Evolutionary conservation across 2,888 invertebrate genomes (phyloP).

Genomic region (Caenorhabditis sp.): DNA sequence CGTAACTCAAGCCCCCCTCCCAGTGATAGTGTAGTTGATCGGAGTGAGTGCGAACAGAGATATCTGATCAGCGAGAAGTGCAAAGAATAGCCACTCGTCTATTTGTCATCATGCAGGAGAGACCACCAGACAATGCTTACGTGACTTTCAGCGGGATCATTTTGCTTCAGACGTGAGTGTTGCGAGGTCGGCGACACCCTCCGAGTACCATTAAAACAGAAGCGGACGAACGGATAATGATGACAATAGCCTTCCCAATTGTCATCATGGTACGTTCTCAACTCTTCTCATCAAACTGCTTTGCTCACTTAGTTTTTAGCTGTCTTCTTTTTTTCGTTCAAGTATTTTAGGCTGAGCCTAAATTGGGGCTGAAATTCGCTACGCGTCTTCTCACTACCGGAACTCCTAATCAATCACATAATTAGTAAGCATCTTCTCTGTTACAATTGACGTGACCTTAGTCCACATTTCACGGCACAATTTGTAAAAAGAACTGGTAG

Average conservation of each 20-base stretch:
- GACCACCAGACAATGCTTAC: constrained; percentile 34
- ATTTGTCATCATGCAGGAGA: constrained; percentile 52
- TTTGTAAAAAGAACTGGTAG: too few relatives aligned
- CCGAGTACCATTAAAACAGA: constrained; percentile 17
- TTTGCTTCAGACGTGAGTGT: constrained; percentile 11
- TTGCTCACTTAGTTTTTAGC: background rate
- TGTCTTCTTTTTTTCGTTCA: background rate
- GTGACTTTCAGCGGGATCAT: constrained; percentile 26
- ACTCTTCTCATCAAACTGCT: background rate
- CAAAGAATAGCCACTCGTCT: constrained; percentile 24
- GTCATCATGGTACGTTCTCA: constrained; percentile 8
- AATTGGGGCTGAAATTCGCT: too few relatives aligned
- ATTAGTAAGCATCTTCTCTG: too few relatives aligned
- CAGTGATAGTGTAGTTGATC: too few relatives aligned
- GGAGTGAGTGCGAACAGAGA: background rate
- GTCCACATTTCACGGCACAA: too few relatives aligned
- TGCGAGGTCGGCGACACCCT: constrained; percentile 8
- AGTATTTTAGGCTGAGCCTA: too few relatives aligned
- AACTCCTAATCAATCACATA: too few relatives aligned
- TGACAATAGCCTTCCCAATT: constrained; percentile 23
- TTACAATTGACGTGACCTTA: too few relatives aligned
- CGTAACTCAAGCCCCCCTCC: too few relatives aligned
- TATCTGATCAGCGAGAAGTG: constrained; percentile 16
- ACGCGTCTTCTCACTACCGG: too few relatives aligned
- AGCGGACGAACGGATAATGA: background rate